phyloP scores from a whole-genome alignment of 2,888 invertebrate genomes.

The Leucophenga maculata region DNA sequence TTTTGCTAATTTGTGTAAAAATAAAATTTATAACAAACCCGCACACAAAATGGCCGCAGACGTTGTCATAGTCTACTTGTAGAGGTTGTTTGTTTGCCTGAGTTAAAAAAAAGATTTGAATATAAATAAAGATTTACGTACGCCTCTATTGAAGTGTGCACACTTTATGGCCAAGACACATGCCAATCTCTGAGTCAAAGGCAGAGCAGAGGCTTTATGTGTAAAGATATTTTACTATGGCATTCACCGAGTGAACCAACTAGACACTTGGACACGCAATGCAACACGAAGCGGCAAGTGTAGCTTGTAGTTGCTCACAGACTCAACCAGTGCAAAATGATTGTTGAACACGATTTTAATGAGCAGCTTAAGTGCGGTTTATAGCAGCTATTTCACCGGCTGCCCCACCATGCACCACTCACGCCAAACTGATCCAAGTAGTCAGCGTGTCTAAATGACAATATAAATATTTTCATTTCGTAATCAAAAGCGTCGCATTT shows the following conservation, averaged over 20 bases:
- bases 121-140: too few relatives aligned
- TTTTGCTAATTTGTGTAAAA: conserved; percentile 55
- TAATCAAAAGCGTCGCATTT: conserved; percentile 20
- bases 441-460: conserved; percentile 9
- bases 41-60: conserved; percentile 51
- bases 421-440: too few relatives aligned
- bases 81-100: too few relatives aligned
- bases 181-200: conserved; percentile 23
- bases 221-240: too few relatives aligned
- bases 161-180: conserved; percentile 29
- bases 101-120: too few relatives aligned
- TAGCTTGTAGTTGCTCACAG: not conserved
- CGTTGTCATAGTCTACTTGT: too few relatives aligned
- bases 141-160: not conserved
- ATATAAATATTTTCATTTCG: conserved; percentile 22
- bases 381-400: conserved; percentile 25
- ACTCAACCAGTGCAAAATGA: conserved; percentile 41
- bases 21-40: conserved; percentile 45
- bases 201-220: too few relatives aligned
- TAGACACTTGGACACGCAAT: not conserved
- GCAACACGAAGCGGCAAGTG: not conserved
- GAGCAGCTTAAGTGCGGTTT: conserved; percentile 41
- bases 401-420: not conserved
- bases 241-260: not conserved
- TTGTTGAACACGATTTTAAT: conserved; percentile 52